Conservation (phyloP, 2,888 invertebrate genomes). For the Aphodius sticticus region DNA sequence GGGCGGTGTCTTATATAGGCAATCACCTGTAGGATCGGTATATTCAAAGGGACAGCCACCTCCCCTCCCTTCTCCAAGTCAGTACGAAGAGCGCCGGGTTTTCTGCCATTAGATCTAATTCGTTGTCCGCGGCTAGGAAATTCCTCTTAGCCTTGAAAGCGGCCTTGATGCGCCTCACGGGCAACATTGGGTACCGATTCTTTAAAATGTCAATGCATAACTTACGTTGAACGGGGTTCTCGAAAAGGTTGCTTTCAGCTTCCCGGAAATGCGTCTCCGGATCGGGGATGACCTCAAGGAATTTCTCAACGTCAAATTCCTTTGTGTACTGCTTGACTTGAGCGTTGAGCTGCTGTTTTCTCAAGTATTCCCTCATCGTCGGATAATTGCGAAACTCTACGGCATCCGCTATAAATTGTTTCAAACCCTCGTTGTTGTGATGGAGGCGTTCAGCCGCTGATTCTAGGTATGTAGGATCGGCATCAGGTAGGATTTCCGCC, state of each 20-base stretch:
- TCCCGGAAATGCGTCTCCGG: conserved; percentile 56
- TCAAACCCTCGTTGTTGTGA: conserved; percentile 27
- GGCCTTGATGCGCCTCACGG: neutral
- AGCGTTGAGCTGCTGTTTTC: conserved; percentile 52
- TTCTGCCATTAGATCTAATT: conserved; percentile 27
- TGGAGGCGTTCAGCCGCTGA: conserved; percentile 30
- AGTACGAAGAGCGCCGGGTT: conserved; percentile 27
- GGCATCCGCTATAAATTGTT: conserved; percentile 32
- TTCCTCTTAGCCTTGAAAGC: conserved; percentile 9
- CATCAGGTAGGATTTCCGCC: too few relatives aligned
- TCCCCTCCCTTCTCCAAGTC: conserved; percentile 29
- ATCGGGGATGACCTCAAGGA: too few relatives aligned
- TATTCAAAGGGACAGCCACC: conserved; percentile 44
- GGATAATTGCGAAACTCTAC: conserved; percentile 34
- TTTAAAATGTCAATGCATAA: neutral
- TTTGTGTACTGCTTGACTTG: conserved; percentile 59
- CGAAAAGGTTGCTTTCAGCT: conserved; percentile 37
- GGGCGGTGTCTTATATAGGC: too few relatives aligned
- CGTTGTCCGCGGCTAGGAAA: conserved; percentile 29
- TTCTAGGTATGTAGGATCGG: conserved; percentile 36
- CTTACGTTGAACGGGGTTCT: conserved; percentile 4
- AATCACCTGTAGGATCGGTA: conserved; percentile 55
- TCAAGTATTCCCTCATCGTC: conserved; percentile 36
- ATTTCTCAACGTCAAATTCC: conserved; percentile 58
- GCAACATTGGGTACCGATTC: neutral